A percentile compares a stretch with the other conserved stretches of the same genome.
These are phyloP conservation scores for Deroptyus accipitrinus DNA, from an alignment of 2,113 vertebrate genomes.

Conservation along the genomic window DNA sequence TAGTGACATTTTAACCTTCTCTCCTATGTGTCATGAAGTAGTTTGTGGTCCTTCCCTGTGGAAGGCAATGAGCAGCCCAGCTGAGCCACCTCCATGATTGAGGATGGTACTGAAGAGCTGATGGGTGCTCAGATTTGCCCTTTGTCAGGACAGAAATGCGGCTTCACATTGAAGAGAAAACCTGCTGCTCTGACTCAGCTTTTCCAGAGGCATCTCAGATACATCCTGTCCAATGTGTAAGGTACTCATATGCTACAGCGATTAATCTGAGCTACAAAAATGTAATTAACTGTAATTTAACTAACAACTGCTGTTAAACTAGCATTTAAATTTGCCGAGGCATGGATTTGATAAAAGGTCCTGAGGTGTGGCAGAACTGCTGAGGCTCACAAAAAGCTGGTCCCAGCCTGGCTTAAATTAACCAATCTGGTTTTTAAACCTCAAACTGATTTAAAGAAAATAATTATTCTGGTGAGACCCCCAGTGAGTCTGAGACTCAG, in stretches of 20 bases:
- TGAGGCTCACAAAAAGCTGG: conserved; percentile 19
- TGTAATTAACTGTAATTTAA: conserved; percentile 62
- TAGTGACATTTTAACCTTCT: not conserved
- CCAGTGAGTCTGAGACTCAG: not conserved
- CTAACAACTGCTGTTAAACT: conserved; percentile 53
- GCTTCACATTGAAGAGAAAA: not conserved
- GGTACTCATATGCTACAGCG: not conserved
- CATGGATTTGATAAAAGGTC: conserved; percentile 45
- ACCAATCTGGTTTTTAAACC: not conserved
- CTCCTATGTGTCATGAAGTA: not conserved
- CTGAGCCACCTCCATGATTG: not conserved
- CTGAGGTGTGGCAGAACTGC: conserved; percentile 39
- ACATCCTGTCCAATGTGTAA: not conserved
- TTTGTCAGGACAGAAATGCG: not conserved
- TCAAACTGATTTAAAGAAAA: not conserved
- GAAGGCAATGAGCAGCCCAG: not conserved
- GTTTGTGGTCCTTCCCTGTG: not conserved
- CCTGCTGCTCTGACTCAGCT: not conserved
- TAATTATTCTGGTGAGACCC: not conserved
- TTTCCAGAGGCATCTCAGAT: not conserved
- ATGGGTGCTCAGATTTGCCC: not conserved
- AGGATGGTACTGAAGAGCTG: not conserved
- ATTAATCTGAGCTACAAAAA: conserved; percentile 53
- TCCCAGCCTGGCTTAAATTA: not conserved
- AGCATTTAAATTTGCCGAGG: conserved; percentile 60